Conservation (phyloP, 2,113 vertebrate genomes). For the Lycocorax pyrrhopterus region DNA sequence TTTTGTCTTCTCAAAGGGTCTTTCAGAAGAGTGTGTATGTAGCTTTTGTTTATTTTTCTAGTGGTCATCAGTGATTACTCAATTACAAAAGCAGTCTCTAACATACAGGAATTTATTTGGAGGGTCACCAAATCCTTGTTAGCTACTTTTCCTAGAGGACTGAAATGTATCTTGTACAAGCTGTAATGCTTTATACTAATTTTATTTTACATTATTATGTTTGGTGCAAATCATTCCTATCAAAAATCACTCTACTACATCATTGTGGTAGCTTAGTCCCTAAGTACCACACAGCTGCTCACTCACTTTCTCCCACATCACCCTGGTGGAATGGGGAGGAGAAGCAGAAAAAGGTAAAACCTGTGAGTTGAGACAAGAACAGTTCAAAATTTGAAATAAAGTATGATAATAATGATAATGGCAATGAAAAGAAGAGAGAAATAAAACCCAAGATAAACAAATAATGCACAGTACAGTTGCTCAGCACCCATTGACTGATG, state of each 20-base stretch:
- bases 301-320: neutral
- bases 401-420: neutral
- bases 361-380: neutral
- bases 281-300: neutral
- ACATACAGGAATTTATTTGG: neutral
- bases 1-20: neutral
- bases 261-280: neutral
- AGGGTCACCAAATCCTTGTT: neutral
- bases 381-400: neutral
- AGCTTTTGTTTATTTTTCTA: constrained; percentile 11
- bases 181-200: neutral
- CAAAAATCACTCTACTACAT: neutral
- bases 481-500: neutral
- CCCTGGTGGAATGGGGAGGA: neutral
- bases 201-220: neutral
- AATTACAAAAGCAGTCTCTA: neutral
- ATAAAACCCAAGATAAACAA: neutral
- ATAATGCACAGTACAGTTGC: neutral
- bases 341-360: neutral
- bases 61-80: neutral
- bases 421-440: neutral
- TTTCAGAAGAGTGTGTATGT: neutral
- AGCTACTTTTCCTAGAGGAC: neutral
- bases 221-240: neutral
- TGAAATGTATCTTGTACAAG: neutral